These are phyloP conservation scores for Apaloderma vittatum DNA, from an alignment of 2,113 vertebrate genomes.

Conservation along the genomic window DNA sequence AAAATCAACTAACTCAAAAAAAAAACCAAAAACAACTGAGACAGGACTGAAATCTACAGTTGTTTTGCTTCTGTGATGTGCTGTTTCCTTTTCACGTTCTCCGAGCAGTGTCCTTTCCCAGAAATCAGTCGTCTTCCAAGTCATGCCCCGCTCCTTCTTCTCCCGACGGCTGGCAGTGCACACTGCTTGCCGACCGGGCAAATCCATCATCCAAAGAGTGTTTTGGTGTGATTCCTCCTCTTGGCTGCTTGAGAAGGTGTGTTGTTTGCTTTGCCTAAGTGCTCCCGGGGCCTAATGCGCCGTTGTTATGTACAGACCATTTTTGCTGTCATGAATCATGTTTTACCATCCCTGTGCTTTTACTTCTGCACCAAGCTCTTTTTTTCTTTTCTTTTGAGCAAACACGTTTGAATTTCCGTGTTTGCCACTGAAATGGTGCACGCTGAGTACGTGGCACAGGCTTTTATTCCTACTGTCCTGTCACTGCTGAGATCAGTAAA, in stretches of 20 bases:
- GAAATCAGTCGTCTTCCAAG: background rate
- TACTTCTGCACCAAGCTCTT: background rate
- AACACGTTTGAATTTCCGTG: slow-evolving; percentile 36
- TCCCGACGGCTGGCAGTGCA: background rate
- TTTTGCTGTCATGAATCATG: slow-evolving; percentile 72
- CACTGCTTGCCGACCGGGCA: background rate
- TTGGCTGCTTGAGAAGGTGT: slow-evolving; percentile 70
- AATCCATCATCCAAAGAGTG: background rate
- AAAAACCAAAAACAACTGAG: background rate
- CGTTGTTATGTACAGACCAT: slow-evolving; percentile 76
- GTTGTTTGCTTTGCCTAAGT: slow-evolving; percentile 76
- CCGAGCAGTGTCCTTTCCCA: background rate
- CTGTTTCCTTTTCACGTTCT: background rate
- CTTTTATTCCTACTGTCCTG: background rate
- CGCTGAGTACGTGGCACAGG: background rate
- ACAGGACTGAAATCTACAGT: background rate
- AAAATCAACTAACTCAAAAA: background rate
- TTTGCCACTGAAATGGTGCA: background rate
- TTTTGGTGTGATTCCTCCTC: slow-evolving; percentile 30
- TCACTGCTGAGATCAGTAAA: background rate
- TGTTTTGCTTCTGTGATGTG: background rate
- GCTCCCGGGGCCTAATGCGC: slow-evolving; percentile 40
- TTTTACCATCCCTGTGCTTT: slow-evolving; percentile 52
- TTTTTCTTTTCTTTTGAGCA: background rate
- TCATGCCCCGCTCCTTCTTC: background rate